A percentile compares a stretch with the other conserved stretches of the same genome.
These are phyloP conservation scores for Temnopleurus reevesii DNA, from an alignment of 53 echinoderm and acorn worm genomes.

Conservation along the genomic window DNA sequence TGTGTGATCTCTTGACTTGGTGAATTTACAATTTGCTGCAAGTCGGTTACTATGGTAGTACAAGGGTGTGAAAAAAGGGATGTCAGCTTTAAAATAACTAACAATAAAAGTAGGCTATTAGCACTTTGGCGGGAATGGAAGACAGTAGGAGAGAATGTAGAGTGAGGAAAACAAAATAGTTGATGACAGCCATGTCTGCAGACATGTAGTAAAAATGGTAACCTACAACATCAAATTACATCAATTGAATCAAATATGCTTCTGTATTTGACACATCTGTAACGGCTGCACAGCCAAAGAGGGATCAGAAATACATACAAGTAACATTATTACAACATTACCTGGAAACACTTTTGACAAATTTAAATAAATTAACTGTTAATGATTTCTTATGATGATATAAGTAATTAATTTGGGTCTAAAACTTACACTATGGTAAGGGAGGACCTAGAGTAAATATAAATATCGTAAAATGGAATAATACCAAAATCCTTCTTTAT, in stretches of 20 bases:
- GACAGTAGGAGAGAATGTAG: background rate
- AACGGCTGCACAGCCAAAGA: background rate
- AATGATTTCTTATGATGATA: no score
- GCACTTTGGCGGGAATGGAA: background rate
- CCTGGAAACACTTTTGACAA: no score
- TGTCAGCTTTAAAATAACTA: background rate
- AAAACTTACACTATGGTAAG: no score
- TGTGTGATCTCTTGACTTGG: constrained; percentile 40
- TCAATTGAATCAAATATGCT: constrained; percentile 30
- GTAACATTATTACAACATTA: no score
- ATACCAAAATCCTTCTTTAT: no score
- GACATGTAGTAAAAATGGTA: no score
- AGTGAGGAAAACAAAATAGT: background rate
- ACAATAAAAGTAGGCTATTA: constrained; percentile 22
- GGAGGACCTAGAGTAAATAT: no score
- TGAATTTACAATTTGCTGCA: constrained; percentile 22
- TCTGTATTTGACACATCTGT: constrained; percentile 14
- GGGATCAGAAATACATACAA: no score
- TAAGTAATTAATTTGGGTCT: no score
- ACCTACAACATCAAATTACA: background rate
- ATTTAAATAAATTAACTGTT: no score
- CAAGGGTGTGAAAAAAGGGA: constrained; percentile 11
- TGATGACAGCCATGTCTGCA: constrained; percentile 1
- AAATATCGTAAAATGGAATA: no score
- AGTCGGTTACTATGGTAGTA: constrained; percentile 22